Evolutionary conservation across 1,140 invertebrate species (phyloP).

Genomic region (Ceratina australensis): DNA sequence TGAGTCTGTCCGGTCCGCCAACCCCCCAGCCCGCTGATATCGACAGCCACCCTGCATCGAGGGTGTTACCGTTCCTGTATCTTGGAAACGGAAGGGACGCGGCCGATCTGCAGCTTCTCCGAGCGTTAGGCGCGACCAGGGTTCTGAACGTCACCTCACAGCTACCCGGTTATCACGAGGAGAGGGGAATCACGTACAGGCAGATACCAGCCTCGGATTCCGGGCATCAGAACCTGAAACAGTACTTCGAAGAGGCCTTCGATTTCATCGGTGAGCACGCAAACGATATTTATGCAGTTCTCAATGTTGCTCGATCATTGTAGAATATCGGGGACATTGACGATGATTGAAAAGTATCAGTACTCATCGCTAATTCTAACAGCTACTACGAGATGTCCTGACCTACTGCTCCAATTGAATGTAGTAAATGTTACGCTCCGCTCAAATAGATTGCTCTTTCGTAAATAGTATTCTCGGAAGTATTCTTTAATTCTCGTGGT

Average conservation of each 20-base stretch:
- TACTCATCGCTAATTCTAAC: no score
- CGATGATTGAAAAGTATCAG: no score
- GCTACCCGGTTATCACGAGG: slow-evolving; percentile 85
- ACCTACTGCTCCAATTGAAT: no score
- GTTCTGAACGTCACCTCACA: slow-evolving; percentile 93
- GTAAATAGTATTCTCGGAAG: background rate
- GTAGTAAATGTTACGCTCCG: no score
- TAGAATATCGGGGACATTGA: no score
- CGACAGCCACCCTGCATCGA: slow-evolving; percentile 88
- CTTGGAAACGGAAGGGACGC: slow-evolving; percentile 93
- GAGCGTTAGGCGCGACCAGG: slow-evolving; percentile 84
- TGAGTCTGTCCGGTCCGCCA: slow-evolving; percentile 63
- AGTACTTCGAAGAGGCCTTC: slow-evolving; percentile 95
- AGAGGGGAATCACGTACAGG: slow-evolving; percentile 88
- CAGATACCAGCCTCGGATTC: slow-evolving; percentile 92
- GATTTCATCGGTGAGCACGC: slow-evolving; percentile 90
- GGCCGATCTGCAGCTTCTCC: slow-evolving; percentile 85
- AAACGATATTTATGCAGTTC: background rate
- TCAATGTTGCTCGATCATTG: no score
- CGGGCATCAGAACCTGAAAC: slow-evolving; percentile 93
- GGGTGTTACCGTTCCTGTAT: slow-evolving; percentile 92
- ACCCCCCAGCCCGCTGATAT: slow-evolving; percentile 81
- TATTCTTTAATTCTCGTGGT: background rate
- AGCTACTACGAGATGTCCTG: no score
- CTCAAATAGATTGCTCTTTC: no score